A percentile compares a stretch with the other conserved stretches of the same genome.
Evolutionary conservation across 1,140 invertebrate species (phyloP).

Genomic region (Procambarus clarkii): DNA sequence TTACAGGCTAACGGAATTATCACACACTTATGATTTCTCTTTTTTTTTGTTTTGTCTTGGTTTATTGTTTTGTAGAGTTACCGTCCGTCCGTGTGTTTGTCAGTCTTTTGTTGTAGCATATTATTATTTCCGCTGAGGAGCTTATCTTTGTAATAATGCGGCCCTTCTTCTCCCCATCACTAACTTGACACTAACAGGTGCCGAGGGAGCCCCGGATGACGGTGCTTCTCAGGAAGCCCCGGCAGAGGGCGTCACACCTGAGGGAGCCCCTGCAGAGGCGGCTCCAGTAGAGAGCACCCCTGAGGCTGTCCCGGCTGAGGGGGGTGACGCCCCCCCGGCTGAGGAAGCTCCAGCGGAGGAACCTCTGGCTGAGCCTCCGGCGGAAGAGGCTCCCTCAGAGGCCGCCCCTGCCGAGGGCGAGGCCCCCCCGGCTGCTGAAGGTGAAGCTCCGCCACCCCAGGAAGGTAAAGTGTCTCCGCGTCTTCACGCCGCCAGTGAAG

Average conservation of each 20-base stretch:
- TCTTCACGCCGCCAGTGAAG: not conserved
- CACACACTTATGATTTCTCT: not conserved
- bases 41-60: slow-evolving; percentile 23
- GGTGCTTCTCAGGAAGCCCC: slow-evolving; percentile 25
- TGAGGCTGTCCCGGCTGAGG: slow-evolving; percentile 46
- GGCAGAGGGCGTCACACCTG: slow-evolving; percentile 3
- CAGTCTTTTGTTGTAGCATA: slow-evolving; percentile 34
- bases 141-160: slow-evolving; percentile 45
- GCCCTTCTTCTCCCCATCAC: slow-evolving; percentile 40
- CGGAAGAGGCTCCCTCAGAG: slow-evolving; percentile 48
- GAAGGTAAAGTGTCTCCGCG: slow-evolving; percentile 54
- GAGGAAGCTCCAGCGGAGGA: slow-evolving; percentile 58
- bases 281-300: slow-evolving; percentile 37
- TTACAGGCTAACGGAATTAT: slow-evolving; percentile 58
- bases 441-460: slow-evolving; percentile 46
- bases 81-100: slow-evolving; percentile 51
- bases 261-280: slow-evolving; percentile 38
- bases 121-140: not conserved
- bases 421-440: slow-evolving; percentile 46
- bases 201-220: slow-evolving; percentile 16
- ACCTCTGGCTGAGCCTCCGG: slow-evolving; percentile 47
- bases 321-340: slow-evolving; percentile 47
- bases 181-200: slow-evolving; percentile 64
- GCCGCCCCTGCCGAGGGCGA: slow-evolving; percentile 48
- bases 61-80: slow-evolving; percentile 46